These are phyloP conservation scores for Tinamus guttatus DNA, from an alignment of 2,113 vertebrate species.

Conservation along the genomic window DNA sequence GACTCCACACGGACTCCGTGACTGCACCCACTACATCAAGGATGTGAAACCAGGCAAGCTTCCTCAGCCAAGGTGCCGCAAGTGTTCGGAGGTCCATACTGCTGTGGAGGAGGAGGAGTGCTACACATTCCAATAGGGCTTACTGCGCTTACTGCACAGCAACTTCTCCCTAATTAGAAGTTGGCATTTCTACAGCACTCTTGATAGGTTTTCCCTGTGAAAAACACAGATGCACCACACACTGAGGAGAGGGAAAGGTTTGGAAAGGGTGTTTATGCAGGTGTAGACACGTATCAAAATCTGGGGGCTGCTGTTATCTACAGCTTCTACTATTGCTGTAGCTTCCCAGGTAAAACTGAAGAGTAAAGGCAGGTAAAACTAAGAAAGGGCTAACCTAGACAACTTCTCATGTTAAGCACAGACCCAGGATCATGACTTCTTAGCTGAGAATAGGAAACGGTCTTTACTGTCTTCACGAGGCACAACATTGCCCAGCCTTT, in stretches of 20 bases:
- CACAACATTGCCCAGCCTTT: not conserved
- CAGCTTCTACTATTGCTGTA: not conserved
- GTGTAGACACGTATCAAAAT: not conserved
- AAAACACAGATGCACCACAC: not conserved
- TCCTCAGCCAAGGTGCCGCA: fast-evolving
- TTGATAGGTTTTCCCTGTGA: not conserved
- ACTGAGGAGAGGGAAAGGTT: not conserved
- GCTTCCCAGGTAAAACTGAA: not conserved
- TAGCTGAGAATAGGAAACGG: not conserved
- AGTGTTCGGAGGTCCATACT: not conserved
- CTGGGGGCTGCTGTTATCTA: not conserved
- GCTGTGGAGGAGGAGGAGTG: not conserved
- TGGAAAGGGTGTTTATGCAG: not conserved
- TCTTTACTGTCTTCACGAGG: not conserved
- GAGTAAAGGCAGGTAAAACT: no score
- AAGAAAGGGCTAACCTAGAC: not conserved
- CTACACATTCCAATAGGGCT: not conserved
- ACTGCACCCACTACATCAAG: not conserved
- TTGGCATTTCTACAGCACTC: not conserved
- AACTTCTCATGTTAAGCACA: not conserved
- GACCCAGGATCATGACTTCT: not conserved
- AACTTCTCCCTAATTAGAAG: not conserved
- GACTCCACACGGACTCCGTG: not conserved
- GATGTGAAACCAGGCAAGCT: not conserved
- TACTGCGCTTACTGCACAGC: not conserved